Base-by-base conservation (phyloP, 64 coral and sea anemone species). In the Stylophora pistillata region DNA sequence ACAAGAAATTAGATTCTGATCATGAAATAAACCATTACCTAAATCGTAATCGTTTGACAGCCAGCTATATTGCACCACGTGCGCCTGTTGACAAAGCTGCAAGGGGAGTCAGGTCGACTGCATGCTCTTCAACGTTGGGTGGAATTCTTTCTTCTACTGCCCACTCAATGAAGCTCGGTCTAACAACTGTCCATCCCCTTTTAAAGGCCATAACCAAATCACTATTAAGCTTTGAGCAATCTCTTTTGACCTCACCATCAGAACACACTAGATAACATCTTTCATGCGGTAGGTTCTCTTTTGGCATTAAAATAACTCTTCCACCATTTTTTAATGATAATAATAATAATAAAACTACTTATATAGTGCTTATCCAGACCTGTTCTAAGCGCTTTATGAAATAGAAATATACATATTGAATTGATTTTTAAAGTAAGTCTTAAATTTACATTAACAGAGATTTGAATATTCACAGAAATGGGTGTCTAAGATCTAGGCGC, bases 1-100 rank as follows among this genome's bases (percentile, higher is more conserved):
- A 74, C 72, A 74, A 74, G 72, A 74, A 74, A 74, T 74, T 74
- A 74, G 72, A 74, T 74, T 74, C 72, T 74, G 72, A 74, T 74
- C 72, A 74, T 75, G 73, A 75, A 75, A 75, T 20, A 33, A 29
- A 33, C 25, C 73, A 75, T 75, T 75, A 75, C 73, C 73, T 75
- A 30, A 75, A 75, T 75, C 25, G 73, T 30, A 75, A 75, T 29
- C 10, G 73, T 30, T 75, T 29, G 27, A 75, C 73, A 30, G 11
- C 27, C 25, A 30, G 73, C 73, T 75, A 29, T 9, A 30, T 75
- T 75, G 26, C 73, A 15, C 73, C 73, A 75, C 73, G 32, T 0
- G 25, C 73, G 32, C 73, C 73, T 30, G 73, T 30, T 9, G 41
- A 75, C 73, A 75, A 30, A 75, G 73, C 23, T 75, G 73, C 73